These are phyloP conservation scores for Coturnix japonica DNA, from an alignment of 2,113 vertebrate genomes.

Conservation along the genomic window DNA sequence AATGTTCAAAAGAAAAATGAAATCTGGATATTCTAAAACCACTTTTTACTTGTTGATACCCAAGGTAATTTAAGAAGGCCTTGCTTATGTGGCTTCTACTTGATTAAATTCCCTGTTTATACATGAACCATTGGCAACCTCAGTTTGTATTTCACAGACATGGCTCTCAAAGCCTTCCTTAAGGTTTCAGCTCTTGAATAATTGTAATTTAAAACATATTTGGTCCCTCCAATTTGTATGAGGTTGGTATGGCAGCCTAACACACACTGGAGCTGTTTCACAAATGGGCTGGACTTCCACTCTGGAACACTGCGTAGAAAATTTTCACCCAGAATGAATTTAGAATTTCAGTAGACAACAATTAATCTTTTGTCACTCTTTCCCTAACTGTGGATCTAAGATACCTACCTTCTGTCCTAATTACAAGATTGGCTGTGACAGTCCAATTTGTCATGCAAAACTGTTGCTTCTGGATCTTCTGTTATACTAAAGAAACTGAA, in stretches of 20 bases:
- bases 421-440: slow-evolving; percentile 42
- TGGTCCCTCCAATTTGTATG: slow-evolving; percentile 59
- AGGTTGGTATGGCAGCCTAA: slow-evolving; percentile 50
- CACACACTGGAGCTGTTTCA: slow-evolving; percentile 36
- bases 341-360: slow-evolving; percentile 73
- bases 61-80: neutral
- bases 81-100: slow-evolving; percentile 13
- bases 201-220: slow-evolving; percentile 70
- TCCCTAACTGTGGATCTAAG: slow-evolving; percentile 14
- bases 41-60: slow-evolving; percentile 1
- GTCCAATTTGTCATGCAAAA: slow-evolving; percentile 63
- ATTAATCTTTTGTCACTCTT: slow-evolving; percentile 71
- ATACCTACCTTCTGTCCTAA: slow-evolving; percentile 55
- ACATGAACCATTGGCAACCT: slow-evolving; percentile 28
- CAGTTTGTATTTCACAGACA: slow-evolving; percentile 63
- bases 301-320: slow-evolving; percentile 39
- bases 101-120: slow-evolving; percentile 58
- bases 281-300: slow-evolving; percentile 50
- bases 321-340: slow-evolving; percentile 59
- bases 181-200: slow-evolving; percentile 69
- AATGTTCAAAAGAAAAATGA: neutral
- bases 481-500: neutral
- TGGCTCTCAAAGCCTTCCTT: slow-evolving; percentile 36
- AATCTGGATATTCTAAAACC: slow-evolving; percentile 1
- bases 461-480: slow-evolving; percentile 32